These are phyloP conservation scores for Enteromius afrohamiltoni DNA, from an alignment of 2,797 vertebrate genomes.

Conservation along the genomic window DNA sequence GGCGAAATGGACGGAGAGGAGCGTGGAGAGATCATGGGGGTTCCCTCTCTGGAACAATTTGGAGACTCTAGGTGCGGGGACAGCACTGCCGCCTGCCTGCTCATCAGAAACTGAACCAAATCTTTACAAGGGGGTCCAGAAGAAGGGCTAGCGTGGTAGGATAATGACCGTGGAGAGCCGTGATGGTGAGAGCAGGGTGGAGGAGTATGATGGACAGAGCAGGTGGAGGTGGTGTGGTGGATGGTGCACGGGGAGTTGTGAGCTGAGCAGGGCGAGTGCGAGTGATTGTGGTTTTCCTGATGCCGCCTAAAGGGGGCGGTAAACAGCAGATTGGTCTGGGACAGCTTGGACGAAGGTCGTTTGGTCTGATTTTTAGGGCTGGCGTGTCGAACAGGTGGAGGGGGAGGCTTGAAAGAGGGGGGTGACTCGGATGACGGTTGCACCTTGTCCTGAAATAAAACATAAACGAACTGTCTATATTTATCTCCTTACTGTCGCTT, in stretches of 20 bases:
- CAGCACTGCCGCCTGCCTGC: conserved; percentile 75
- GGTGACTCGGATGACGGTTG: conserved; percentile 74
- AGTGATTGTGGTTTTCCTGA: conserved; percentile 66
- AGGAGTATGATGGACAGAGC: conserved; percentile 48
- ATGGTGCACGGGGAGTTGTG: conserved; percentile 51
- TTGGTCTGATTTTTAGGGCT: conserved; percentile 69
- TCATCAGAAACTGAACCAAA: conserved; percentile 84
- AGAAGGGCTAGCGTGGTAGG: conserved; percentile 63
- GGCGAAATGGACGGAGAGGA: conserved; percentile 67
- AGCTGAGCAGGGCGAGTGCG: conserved; percentile 33
- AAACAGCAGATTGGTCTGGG: conserved; percentile 78
- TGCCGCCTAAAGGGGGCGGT: conserved; percentile 70
- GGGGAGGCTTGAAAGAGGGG: conserved; percentile 73
- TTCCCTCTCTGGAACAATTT: conserved; percentile 61
- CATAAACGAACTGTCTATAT: background rate
- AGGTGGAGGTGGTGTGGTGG: conserved; percentile 56
- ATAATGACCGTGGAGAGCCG: conserved; percentile 47
- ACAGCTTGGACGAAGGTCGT: conserved; percentile 74
- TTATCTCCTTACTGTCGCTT: conserved; percentile 19
- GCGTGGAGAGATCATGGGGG: conserved; percentile 71
- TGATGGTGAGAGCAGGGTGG: conserved; percentile 52
- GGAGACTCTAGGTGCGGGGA: conserved; percentile 65
- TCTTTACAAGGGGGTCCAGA: conserved; percentile 66
- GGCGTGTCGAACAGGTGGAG: conserved; percentile 61
- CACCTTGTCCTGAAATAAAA: conserved; percentile 80